Conservation (phyloP, 2,113 vertebrate species). For the Salvelinus alpinus region DNA sequence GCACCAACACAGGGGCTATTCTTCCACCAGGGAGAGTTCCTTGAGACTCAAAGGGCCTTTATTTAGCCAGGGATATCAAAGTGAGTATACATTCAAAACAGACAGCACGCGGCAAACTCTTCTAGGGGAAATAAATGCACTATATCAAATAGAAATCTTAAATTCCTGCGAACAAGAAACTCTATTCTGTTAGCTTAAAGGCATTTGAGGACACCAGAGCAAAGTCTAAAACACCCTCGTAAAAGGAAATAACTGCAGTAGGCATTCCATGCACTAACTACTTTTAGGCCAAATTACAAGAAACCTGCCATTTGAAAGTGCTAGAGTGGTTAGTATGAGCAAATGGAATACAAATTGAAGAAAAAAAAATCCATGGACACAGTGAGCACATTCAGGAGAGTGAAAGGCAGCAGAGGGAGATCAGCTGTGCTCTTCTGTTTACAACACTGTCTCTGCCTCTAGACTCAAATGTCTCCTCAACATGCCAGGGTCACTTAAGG, state of each 20-base stretch:
- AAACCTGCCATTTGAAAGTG: background rate
- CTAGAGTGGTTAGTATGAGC: background rate
- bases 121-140: background rate
- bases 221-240: background rate
- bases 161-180: background rate
- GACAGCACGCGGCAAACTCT: background rate
- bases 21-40: conserved; percentile 24
- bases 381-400: background rate
- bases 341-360: background rate
- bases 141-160: background rate
- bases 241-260: background rate
- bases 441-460: background rate
- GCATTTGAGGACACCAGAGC: background rate
- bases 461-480: background rate
- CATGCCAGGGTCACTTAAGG: conserved; percentile 22
- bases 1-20: conserved; percentile 33
- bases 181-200: background rate
- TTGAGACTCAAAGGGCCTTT: conserved; percentile 41
- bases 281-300: conserved; percentile 37
- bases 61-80: conserved; percentile 15
- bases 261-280: conserved; percentile 19
- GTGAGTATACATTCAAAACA: conserved; percentile 40
- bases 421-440: conserved; percentile 3
- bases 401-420: background rate
- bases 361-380: background rate